A percentile compares a stretch with the other conserved stretches of the same genome.
Evolutionary conservation across 2,888 invertebrate species (phyloP).

Genomic region (Fissipunctia ypsillon): DNA sequence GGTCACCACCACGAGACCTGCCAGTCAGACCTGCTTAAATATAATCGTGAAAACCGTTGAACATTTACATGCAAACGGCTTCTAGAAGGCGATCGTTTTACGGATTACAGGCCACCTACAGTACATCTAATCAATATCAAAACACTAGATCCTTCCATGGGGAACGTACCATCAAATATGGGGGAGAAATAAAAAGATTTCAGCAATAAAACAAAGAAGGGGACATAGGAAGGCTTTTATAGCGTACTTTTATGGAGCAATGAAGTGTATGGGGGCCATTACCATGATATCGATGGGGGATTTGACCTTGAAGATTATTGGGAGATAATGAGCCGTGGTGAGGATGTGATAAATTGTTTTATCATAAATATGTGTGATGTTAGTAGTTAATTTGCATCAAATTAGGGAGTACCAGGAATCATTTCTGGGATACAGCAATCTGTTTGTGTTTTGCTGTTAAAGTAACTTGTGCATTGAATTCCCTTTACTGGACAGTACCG

Average conservation of each 20-base stretch:
- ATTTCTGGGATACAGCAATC: not conserved
- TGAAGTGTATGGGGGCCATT: slow-evolving; percentile 59
- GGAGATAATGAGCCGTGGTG: slow-evolving; percentile 30
- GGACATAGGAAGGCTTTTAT: slow-evolving; percentile 63
- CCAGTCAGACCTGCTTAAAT: no score
- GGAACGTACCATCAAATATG: slow-evolving; percentile 37
- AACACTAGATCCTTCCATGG: not conserved
- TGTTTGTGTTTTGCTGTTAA: not conserved
- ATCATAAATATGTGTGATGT: slow-evolving; percentile 14
- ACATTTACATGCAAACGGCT: not conserved
- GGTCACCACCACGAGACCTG: no score
- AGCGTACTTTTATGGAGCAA: slow-evolving; percentile 47
- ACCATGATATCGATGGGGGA: slow-evolving; percentile 61
- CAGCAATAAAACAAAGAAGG: slow-evolving; percentile 47
- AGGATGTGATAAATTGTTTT: slow-evolving; percentile 12
- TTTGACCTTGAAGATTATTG: slow-evolving; percentile 43
- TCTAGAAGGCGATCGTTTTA: not conserved
- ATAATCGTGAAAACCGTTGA: not conserved
- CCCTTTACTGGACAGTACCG: no score
- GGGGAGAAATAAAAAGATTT: slow-evolving; percentile 43
- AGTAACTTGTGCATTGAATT: not conserved
- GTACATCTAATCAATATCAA: not conserved
- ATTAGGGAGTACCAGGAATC: no score
- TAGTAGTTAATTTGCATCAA: not conserved
- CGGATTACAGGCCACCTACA: no score